Percentiles rank a stretch among this genome's conserved stretches.
Conservation (phyloP, 1,140 invertebrate genomes). For the Eriosoma lanigerum region DNA sequence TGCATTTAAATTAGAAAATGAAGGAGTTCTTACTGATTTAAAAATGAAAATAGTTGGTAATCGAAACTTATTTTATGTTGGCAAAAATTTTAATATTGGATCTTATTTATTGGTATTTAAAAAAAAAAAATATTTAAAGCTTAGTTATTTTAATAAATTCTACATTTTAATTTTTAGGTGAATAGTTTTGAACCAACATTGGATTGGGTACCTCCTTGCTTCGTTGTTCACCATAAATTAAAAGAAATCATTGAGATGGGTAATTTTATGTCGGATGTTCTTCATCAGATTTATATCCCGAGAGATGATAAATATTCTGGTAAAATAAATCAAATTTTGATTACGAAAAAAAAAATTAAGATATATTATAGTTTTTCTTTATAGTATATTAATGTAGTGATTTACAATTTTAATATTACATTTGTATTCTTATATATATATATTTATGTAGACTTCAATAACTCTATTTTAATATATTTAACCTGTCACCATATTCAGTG, state of each 20-base stretch:
- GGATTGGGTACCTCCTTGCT: constrained; percentile 65
- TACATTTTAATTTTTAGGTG: constrained; percentile 21
- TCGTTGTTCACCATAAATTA: constrained; percentile 56
- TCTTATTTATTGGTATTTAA: constrained; percentile 59
- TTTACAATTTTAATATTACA: too few relatives aligned
- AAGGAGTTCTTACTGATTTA: constrained; percentile 75
- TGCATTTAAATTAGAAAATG: constrained; percentile 68
- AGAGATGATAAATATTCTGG: constrained; percentile 59
- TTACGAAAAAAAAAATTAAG: too few relatives aligned
- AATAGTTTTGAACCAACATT: constrained; percentile 55
- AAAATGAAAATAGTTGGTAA: constrained; percentile 80
- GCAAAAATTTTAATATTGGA: constrained; percentile 60
- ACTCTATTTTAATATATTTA: too few relatives aligned
- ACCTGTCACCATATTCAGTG: too few relatives aligned
- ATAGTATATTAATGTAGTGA: too few relatives aligned
- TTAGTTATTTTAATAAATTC: too few relatives aligned
- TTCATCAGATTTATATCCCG: constrained; percentile 60
- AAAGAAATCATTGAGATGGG: constrained; percentile 50
- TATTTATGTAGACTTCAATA: too few relatives aligned
- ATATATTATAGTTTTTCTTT: too few relatives aligned
- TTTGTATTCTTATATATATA: too few relatives aligned
- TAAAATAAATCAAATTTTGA: constrained; percentile 52
- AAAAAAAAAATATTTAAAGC: neutral
- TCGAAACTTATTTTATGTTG: constrained; percentile 74
- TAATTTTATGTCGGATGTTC: constrained; percentile 58